A percentile compares a stretch with the other conserved stretches of the same genome.
Evolutionary conservation across 2,113 vertebrate genomes (phyloP).

Genomic region (Promerops cafer): DNA sequence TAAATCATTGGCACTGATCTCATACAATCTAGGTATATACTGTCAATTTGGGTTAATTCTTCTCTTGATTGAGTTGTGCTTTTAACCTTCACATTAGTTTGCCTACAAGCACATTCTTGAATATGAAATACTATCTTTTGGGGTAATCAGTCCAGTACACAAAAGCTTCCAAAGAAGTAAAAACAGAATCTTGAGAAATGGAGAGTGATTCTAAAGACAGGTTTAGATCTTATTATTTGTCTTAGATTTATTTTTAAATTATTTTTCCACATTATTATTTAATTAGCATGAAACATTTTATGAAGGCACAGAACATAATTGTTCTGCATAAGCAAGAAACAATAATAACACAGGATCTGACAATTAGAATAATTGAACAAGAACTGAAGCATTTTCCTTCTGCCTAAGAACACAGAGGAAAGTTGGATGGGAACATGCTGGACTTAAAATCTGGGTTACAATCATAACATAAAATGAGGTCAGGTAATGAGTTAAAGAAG

Average conservation of each 20-base stretch:
- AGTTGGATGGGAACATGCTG: not conserved
- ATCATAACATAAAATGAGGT: not conserved
- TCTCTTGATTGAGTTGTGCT: not conserved
- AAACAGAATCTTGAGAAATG: not conserved
- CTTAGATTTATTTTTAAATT: not conserved
- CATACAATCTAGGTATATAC: not conserved
- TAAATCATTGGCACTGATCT: not conserved
- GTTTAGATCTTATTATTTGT: not conserved
- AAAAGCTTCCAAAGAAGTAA: not conserved
- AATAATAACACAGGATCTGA: not conserved
- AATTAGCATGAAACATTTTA: not conserved
- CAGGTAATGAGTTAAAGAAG: not conserved
- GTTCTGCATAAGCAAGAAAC: not conserved
- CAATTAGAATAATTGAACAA: not conserved
- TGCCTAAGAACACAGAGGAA: not conserved
- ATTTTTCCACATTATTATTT: not conserved
- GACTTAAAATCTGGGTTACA: not conserved
- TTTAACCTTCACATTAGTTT: not conserved
- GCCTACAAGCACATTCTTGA: not conserved
- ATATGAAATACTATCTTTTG: not conserved
- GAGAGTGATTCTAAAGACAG: not conserved
- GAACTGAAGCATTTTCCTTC: not conserved
- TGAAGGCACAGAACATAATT: not conserved
- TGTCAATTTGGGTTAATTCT: not conserved
- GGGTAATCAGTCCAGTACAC: not conserved